Conservation (phyloP, 2,797 vertebrate species). For the Pangasius macronema region DNA sequence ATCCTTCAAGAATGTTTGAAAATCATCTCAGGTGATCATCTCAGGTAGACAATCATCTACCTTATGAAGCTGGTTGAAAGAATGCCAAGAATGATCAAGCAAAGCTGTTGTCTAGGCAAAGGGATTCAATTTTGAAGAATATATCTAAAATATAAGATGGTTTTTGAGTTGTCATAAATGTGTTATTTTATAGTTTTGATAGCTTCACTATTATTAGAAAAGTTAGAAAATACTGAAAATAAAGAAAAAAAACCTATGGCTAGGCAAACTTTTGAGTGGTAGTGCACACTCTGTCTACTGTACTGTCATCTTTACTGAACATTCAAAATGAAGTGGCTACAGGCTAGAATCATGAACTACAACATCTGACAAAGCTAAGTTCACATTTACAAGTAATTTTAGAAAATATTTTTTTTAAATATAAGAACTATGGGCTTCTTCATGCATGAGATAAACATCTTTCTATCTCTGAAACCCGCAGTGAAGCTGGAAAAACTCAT, state of each 20-base stretch:
- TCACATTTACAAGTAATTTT: not conserved
- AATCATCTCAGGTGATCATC: not conserved
- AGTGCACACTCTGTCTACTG: not conserved
- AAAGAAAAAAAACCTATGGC: not conserved
- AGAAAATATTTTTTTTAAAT: not conserved
- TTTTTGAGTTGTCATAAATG: not conserved
- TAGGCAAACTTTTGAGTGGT: not conserved
- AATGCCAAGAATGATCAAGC: constrained; percentile 2
- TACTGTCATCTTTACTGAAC: not conserved
- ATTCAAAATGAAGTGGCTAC: not conserved
- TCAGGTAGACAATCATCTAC: too few relatives aligned
- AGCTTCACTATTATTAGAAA: not conserved
- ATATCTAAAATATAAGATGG: not conserved
- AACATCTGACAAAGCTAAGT: not conserved
- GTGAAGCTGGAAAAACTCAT: not conserved
- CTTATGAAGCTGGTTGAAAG: not conserved
- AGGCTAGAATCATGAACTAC: not conserved
- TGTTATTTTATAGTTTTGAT: not conserved
- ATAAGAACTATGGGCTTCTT: not conserved
- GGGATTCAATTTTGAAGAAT: not conserved
- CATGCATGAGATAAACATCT: constrained; percentile 1
- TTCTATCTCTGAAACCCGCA: not conserved
- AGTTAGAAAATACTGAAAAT: not conserved
- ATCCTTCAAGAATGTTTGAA: not conserved
- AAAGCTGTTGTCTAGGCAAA: not conserved